Evolutionary conservation across 2,113 vertebrate genomes (phyloP).

Genomic region (Aphyosemion australe): DNA sequence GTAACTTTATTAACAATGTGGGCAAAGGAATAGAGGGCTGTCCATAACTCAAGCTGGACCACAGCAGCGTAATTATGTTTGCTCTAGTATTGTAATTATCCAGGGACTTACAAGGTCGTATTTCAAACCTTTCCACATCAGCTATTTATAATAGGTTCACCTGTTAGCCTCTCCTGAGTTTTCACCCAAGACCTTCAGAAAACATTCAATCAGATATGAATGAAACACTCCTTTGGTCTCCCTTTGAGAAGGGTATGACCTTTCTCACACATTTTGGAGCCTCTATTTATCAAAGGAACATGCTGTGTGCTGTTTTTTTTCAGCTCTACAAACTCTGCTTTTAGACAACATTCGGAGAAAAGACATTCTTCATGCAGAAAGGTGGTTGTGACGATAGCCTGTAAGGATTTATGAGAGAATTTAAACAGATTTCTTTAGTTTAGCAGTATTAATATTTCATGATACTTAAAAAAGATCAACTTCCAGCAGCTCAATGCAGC

Average conservation of each 20-base stretch:
- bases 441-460: too few relatives aligned
- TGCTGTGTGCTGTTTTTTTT: too few relatives aligned
- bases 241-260: conserved; percentile 21
- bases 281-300: conserved; percentile 46
- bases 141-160: conserved; percentile 26
- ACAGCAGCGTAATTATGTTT: conserved; percentile 3
- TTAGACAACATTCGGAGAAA: too few relatives aligned
- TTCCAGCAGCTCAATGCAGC: too few relatives aligned
- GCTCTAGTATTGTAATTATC: neutral
- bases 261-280: conserved; percentile 21
- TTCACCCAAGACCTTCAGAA: conserved; percentile 41
- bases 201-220: conserved; percentile 45
- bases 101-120: neutral
- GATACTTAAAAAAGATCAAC: too few relatives aligned
- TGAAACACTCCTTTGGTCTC: conserved; percentile 31
- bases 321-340: too few relatives aligned
- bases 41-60: conserved; percentile 1
- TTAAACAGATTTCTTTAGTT: too few relatives aligned
- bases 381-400: too few relatives aligned
- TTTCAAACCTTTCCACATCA: neutral
- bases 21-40: neutral
- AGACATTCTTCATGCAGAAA: too few relatives aligned
- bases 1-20: conserved; percentile 1
- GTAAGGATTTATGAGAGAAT: too few relatives aligned
- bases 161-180: conserved; percentile 32